Evolutionary conservation across 2,797 vertebrate species (phyloP).

Genomic region (Sparus aurata): DNA sequence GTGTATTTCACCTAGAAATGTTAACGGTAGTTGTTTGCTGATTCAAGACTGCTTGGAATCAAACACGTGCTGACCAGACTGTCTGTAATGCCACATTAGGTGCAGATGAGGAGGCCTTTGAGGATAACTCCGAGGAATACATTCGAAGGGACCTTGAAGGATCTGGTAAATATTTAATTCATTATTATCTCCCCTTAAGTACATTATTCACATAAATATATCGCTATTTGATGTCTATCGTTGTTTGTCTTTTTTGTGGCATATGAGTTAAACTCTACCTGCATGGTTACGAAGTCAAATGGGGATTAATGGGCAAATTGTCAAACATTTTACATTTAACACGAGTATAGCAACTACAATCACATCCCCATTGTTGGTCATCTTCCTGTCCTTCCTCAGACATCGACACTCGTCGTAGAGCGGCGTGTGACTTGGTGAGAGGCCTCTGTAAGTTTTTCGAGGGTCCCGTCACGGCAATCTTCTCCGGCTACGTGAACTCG

Average conservation of each 20-base stretch:
- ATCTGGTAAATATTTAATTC: slow-evolving; percentile 88
- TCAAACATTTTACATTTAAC: neutral
- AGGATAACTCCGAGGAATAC: slow-evolving; percentile 99
- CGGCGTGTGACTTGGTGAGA: slow-evolving; percentile 97
- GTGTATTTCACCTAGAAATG: neutral
- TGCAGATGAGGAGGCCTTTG: slow-evolving; percentile 99
- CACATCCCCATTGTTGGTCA: neutral
- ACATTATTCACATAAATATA: neutral
- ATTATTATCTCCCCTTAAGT: neutral
- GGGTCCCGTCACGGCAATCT: slow-evolving; percentile 97
- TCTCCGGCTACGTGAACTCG: slow-evolving; percentile 98
- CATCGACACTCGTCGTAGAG: slow-evolving; percentile 97
- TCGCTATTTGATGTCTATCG: neutral
- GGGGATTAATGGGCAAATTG: too few species aligned
- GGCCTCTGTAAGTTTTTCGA: slow-evolving; percentile 98
- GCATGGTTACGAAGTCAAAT: too few species aligned
- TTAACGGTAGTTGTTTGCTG: too few species aligned
- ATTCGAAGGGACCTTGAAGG: slow-evolving; percentile 98
- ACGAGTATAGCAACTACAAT: neutral
- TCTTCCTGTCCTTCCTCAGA: slow-evolving; percentile 80
- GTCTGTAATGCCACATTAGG: slow-evolving; percentile 80
- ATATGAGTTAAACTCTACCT: neutral
- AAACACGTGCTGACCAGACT: slow-evolving; percentile 14
- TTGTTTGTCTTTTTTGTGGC: neutral
- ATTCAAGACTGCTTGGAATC: neutral